These are phyloP conservation scores for Eulemur rufifrons DNA, from an alignment of 2,113 vertebrate species.

Conservation along the genomic window DNA sequence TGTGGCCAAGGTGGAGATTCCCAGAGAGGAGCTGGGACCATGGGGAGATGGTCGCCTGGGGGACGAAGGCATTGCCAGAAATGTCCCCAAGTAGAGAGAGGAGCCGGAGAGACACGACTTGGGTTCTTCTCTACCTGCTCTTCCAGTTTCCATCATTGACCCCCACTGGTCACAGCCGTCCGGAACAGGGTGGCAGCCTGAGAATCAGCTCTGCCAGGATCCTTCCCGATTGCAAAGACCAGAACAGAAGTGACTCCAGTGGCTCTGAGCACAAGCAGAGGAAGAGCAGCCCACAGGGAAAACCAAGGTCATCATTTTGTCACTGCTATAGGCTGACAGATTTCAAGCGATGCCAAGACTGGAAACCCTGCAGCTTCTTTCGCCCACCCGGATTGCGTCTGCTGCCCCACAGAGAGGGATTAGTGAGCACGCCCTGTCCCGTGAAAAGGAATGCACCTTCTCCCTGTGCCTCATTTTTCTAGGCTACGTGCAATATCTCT, in stretches of 20 bases:
- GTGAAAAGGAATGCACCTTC: rapidly evolving
- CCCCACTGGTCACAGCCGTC: rapidly evolving
- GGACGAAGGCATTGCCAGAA: no score
- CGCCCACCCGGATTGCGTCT: no score
- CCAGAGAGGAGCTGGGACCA: neutral
- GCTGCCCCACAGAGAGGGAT: neutral
- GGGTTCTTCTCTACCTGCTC: neutral
- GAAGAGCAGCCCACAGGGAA: no score
- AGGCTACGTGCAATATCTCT: neutral
- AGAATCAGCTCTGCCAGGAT: neutral
- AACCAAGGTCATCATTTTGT: no score
- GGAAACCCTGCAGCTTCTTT: neutral
- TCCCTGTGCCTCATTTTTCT: rapidly evolving
- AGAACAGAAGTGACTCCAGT: neutral
- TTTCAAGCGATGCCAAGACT: neutral
- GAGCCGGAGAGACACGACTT: neutral
- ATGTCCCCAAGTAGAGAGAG: neutral
- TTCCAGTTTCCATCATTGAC: neutral
- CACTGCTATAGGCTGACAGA: no score
- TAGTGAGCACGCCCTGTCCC: rapidly evolving
- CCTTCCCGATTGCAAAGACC: rapidly evolving
- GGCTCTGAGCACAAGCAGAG: neutral
- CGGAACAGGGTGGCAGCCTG: neutral
- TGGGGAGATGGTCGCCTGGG: no score
- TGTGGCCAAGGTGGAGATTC: no score